Percentiles rank a stretch among this genome's conserved stretches.
Conservation (phyloP, 2,888 invertebrate species). For the Aphidoletes aphidimyza region DNA sequence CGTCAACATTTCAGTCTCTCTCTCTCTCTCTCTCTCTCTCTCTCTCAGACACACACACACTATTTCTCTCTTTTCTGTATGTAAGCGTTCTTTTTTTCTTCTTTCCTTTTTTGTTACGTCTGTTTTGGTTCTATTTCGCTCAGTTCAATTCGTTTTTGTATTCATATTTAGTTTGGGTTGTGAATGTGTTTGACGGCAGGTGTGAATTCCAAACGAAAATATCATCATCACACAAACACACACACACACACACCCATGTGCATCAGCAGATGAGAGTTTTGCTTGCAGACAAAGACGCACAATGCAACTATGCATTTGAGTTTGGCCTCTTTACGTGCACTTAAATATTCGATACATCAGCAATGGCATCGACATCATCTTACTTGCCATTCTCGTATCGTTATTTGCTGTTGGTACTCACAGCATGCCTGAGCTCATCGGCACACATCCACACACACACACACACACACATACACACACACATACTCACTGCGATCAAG, state of each 20-base stretch:
- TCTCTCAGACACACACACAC: background rate
- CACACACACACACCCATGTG: too few species aligned
- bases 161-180: background rate
- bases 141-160: background rate
- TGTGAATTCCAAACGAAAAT: constrained; percentile 46
- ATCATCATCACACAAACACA: background rate
- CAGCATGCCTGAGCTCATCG: constrained; percentile 24
- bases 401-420: background rate
- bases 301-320: constrained; percentile 33
- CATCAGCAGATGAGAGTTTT: background rate
- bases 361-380: constrained; percentile 46
- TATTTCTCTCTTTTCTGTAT: background rate
- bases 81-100: background rate
- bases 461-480: background rate
- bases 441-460: background rate
- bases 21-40: background rate
- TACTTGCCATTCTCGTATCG: background rate
- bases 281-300: constrained; percentile 2
- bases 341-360: constrained; percentile 49
- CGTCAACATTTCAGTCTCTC: too few species aligned
- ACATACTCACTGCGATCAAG: background rate
- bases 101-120: background rate
- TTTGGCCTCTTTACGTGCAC: constrained; percentile 46
- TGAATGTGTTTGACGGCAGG: constrained; percentile 44
- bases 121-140: background rate